Base-by-base conservation (phyloP, 2,888 invertebrate genomes). In the Rhagonycha lutea region DNA sequence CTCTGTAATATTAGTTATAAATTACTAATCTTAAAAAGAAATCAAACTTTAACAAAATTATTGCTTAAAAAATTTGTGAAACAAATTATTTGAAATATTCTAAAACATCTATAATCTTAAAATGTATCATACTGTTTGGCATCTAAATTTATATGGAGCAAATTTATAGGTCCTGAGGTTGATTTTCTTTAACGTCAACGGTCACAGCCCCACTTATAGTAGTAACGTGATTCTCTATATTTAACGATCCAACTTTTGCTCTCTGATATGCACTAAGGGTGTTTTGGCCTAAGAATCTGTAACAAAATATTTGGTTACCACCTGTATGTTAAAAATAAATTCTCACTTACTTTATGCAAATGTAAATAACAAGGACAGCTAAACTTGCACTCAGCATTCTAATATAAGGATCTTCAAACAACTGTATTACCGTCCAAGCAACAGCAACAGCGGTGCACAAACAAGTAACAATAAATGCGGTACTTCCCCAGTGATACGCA, bases 251-350 rank as follows among this genome's bases (percentile, higher is more conserved):
- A 11, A 96, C 95, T 89, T 95, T 96, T 82, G 97, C 96, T 78
- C 96, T 92, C 84, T 96, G 95, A 89, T 96, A 96, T n/a, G 96
- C 96, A 73, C 94, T 93, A 69, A 96, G 93, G 2, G 96, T 96
- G 85, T 95, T 96, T 86, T 95, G 93, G 78, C 96, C 95, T 80
- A 97, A 90, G 86, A 95, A 95, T 87, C 97, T 96, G 88, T 4
- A 87, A 88, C 79, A 78, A 81, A 80, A 80, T 14, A 14, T 14
- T 47, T 18, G 14, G 12, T 14, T 32, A 11, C 67, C 12, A 47
- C 7, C 14, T 12, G 7, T 71, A 61, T 18, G 32, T 60, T 11
- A 11, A 18, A 18, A 9, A 47, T 61, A 60, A 69, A 24, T 14
- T 2, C 3, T 23, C 61, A 86, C 89, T 88, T 85, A 95, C 95